Percentiles rank a stretch among this genome's conserved stretches.
These are phyloP conservation scores for Epicauta chinensis DNA, from an alignment of 1,140 invertebrate species.

Conservation along the genomic window DNA sequence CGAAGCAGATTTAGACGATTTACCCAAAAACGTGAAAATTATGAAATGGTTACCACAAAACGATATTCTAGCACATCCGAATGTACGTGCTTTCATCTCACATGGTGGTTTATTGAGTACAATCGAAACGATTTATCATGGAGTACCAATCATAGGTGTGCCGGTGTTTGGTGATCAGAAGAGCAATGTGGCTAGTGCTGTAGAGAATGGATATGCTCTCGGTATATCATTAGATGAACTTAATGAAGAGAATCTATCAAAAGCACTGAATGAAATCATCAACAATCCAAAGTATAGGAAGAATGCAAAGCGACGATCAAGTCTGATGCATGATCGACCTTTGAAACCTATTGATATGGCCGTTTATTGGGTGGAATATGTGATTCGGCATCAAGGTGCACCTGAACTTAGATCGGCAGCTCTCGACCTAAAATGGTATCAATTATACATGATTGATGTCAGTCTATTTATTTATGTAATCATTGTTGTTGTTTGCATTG, in stretches of 20 bases:
- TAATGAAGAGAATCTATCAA: conserved; percentile 10
- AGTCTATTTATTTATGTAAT: too few species aligned
- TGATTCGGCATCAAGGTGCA: conserved; percentile 9
- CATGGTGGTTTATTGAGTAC: conserved; percentile 31
- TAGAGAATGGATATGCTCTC: conserved; percentile 21
- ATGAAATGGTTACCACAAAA: conserved; percentile 53
- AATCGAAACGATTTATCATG: conserved; percentile 45
- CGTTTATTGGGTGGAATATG: conserved; percentile 17
- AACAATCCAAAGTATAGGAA: conserved; percentile 15
- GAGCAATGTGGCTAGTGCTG: conserved; percentile 31
- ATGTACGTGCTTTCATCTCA: conserved; percentile 30
- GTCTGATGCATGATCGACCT: conserved; percentile 14
- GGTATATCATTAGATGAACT: conserved; percentile 5
- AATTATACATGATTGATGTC: conserved; percentile 6
- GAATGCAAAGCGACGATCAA: conserved; percentile 4
- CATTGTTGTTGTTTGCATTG: too few species aligned
- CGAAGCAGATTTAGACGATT: conserved; percentile 42
- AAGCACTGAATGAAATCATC: conserved; percentile 16
- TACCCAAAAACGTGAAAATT: conserved; percentile 45
- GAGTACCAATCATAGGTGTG: conserved; percentile 47
- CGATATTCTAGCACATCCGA: conserved; percentile 45
- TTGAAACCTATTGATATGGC: conserved; percentile 13
- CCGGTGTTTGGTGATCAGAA: conserved; percentile 40
- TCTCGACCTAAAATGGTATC: conserved; percentile 3
- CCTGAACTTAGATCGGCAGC: conserved; percentile 9